Evolutionary conservation across 1,140 invertebrate species (phyloP).

Genomic region (Cyphomyrmex costatus): DNA sequence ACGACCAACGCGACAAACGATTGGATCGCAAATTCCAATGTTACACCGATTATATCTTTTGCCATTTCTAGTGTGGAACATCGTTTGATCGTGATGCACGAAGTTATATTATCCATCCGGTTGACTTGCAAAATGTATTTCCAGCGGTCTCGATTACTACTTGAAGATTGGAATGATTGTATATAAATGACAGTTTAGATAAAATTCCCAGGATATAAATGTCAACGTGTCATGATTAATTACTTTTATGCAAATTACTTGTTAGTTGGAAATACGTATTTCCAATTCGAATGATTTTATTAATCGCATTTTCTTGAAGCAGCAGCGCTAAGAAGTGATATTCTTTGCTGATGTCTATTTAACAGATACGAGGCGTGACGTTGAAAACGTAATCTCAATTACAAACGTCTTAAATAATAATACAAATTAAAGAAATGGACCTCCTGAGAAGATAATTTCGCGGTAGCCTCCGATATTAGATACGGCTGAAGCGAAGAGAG

Average conservation of each 20-base stretch:
- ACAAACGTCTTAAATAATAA: slow-evolving; percentile 78
- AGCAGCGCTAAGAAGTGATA: background rate
- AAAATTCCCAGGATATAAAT: slow-evolving; percentile 4
- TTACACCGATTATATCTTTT: slow-evolving; percentile 34
- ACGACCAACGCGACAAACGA: slow-evolving; percentile 58
- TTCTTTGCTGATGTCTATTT: slow-evolving; percentile 49
- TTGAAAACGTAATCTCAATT: slow-evolving; percentile 72
- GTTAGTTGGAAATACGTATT: background rate
- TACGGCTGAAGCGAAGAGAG: slow-evolving; percentile 73
- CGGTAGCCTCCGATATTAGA: slow-evolving; percentile 77
- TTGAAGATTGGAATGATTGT: background rate
- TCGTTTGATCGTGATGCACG: background rate
- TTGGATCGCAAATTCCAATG: slow-evolving; percentile 36
- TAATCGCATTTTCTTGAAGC: slow-evolving; percentile 24
- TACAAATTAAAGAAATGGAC: slow-evolving; percentile 81
- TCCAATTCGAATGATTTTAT: slow-evolving; percentile 10
- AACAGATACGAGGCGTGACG: slow-evolving; percentile 72
- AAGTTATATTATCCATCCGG: slow-evolving; percentile 20
- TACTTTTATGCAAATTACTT: background rate
- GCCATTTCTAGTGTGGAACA: slow-evolving; percentile 2
- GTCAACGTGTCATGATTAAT: background rate
- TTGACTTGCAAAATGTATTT: slow-evolving; percentile 18
- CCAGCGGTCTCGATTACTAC: background rate
- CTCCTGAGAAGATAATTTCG: slow-evolving; percentile 80
- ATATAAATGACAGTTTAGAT: background rate